phyloP scores from a whole-genome alignment of 2,113 vertebrate genomes.

The Saccopteryx leptura region DNA sequence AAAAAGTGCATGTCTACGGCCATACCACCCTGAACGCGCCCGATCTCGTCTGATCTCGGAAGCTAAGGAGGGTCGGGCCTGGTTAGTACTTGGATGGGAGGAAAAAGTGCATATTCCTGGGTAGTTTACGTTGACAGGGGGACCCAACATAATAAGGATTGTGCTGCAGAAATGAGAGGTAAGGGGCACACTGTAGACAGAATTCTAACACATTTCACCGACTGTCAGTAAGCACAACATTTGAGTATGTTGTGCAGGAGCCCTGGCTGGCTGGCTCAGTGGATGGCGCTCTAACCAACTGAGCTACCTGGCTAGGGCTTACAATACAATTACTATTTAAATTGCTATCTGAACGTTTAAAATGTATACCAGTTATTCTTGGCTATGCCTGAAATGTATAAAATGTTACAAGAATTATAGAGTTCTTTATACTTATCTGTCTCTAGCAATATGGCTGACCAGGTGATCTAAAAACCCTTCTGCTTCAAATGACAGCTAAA shows the following conservation, averaged over 20 bases:
- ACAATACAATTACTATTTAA: background rate
- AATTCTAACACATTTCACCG: background rate
- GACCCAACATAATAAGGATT: background rate
- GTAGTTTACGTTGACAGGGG: background rate
- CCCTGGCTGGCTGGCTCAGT: too few species aligned
- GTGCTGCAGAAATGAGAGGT: background rate
- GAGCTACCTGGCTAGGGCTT: background rate
- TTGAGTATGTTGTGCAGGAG: background rate
- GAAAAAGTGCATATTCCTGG: background rate
- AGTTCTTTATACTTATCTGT: background rate
- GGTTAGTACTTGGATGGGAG: too few species aligned
- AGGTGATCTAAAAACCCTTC: background rate
- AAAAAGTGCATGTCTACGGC: background rate
- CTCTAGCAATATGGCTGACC: background rate
- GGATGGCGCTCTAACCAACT: too few species aligned
- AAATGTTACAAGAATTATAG: constrained; percentile 8
- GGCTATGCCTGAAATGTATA: background rate
- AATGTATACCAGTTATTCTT: background rate
- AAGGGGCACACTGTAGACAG: background rate
- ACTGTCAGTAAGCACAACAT: background rate
- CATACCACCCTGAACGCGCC: too few species aligned
- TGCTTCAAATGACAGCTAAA: constrained; percentile 41
- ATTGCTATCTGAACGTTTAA: background rate
- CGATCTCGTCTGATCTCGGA: too few species aligned
- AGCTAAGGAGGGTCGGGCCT: too few species aligned